These are phyloP conservation scores for Drosophila buzzatii DNA, from an alignment of 2,888 invertebrate genomes.

Conservation along the genomic window DNA sequence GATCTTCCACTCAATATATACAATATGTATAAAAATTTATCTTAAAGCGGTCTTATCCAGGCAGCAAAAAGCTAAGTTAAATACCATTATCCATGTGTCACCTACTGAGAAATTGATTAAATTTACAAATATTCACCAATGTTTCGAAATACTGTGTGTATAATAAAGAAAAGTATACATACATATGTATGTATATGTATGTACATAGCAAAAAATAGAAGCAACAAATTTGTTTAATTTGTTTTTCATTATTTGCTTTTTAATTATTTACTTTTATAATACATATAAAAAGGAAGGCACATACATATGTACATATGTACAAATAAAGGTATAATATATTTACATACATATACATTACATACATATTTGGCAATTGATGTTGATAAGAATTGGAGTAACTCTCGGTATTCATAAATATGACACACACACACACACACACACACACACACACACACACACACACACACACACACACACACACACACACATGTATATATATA, in stretches of 20 bases:
- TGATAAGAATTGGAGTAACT: slow-evolving; percentile 25
- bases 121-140: not conserved
- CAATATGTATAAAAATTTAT: too few species aligned
- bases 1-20: not conserved
- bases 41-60: not conserved
- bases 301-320: too few species aligned
- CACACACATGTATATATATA: too few species aligned
- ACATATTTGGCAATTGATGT: slow-evolving; percentile 17
- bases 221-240: not conserved
- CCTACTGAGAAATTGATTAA: not conserved
- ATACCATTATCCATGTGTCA: not conserved
- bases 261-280: slow-evolving; percentile 1
- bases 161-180: not conserved
- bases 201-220: too few species aligned
- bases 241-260: not conserved
- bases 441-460: too few species aligned
- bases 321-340: not conserved
- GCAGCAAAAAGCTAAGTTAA: not conserved
- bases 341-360: not conserved
- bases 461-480: not conserved
- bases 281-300: not conserved
- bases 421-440: not conserved
- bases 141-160: not conserved
- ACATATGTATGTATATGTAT: too few species aligned
- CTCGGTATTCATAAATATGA: not conserved